Percentiles rank a stretch among this genome's conserved stretches.
Conservation (phyloP, 2,888 invertebrate species). For the Allophyes oxyacanthae region DNA sequence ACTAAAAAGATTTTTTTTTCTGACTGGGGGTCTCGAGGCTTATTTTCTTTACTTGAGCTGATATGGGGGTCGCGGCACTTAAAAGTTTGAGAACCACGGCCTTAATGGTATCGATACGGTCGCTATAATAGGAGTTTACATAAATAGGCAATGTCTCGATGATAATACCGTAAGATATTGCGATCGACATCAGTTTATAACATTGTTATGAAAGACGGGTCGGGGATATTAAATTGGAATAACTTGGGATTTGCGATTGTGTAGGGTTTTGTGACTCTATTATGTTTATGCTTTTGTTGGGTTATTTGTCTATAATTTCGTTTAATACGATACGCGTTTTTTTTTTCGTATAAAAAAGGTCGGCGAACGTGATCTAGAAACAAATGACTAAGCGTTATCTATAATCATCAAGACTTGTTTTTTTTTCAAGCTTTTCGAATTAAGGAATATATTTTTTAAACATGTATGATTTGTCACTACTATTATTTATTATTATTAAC, state of each 20-base stretch:
- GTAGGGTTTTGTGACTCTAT: slow-evolving; percentile 53
- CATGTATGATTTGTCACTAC: no score
- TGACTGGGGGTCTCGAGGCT: no score
- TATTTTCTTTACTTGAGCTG: no score
- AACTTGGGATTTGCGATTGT: slow-evolving; percentile 58
- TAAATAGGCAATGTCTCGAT: slow-evolving; percentile 31
- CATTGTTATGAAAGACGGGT: slow-evolving; percentile 59
- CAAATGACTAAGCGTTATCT: no score
- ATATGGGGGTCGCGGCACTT: no score
- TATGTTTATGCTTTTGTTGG: slow-evolving; percentile 40
- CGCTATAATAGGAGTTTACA: slow-evolving; percentile 34
- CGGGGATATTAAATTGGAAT: slow-evolving; percentile 62
- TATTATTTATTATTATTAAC: no score
- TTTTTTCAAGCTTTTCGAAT: no score
- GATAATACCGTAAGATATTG: slow-evolving; percentile 59
- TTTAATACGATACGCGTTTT: slow-evolving; percentile 8
- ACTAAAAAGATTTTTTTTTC: no score
- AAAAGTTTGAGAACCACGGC: background rate
- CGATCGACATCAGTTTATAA: slow-evolving; percentile 59
- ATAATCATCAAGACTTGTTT: no score
- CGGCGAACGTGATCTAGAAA: no score
- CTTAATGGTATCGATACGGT: slow-evolving; percentile 7
- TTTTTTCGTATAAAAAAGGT: background rate
- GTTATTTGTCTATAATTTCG: slow-evolving; percentile 1
- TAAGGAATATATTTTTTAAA: no score